Base-by-base conservation (phyloP, 2,888 invertebrate genomes). In the Orthosia cruda region DNA sequence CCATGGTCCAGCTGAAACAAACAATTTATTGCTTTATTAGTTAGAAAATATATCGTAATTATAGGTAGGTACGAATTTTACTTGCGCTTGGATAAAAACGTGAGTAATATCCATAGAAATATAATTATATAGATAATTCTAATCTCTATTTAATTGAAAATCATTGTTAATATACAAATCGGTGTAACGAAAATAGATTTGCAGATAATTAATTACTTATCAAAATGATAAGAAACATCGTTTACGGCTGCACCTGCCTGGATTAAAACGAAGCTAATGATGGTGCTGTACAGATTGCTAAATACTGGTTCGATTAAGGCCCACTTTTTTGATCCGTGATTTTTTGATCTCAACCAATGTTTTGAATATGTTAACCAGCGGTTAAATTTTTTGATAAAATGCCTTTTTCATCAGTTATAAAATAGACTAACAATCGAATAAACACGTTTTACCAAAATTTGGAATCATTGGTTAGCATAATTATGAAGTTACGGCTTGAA, bases 1-100 rank as follows among this genome's bases (percentile, higher is more conserved):
- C 75, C 75, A 78, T 26, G 40, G 4, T 78, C 54, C 52, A 2
- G 52, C 54, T 49, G 59, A 61, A 75, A 74, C 58, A 77, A 77
- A 67, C 16, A 74, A 74, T 47, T 15, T 13, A 18, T 59, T 13
- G 12, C n/a, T 18, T 23, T 0, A 23, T 40, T 71, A 61, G 3
- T 9, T 40, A 9, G 40, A 40, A 40, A 9, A 40, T 40, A 40
- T 40, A 1, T 40, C 40, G 0, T 50, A n/a, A 1, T 4, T 47
- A 26, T 57, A 26, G 3, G 2, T 13, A 47, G 15, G 5, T 32
- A 57, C 12, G 12, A 12, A 72, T n/a, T 40, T 26, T 49, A 13
- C 3, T 26, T 50, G 15, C 4, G 49, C 76, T 65, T 50, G 65
- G 65, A 58, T 50, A 50, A 20, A 61, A 40, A 40, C 13, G 4